A percentile compares a stretch with the other conserved stretches of the same genome.
phyloP scores from a whole-genome alignment of 2,113 vertebrate species.

The Hiodon alosoides region DNA sequence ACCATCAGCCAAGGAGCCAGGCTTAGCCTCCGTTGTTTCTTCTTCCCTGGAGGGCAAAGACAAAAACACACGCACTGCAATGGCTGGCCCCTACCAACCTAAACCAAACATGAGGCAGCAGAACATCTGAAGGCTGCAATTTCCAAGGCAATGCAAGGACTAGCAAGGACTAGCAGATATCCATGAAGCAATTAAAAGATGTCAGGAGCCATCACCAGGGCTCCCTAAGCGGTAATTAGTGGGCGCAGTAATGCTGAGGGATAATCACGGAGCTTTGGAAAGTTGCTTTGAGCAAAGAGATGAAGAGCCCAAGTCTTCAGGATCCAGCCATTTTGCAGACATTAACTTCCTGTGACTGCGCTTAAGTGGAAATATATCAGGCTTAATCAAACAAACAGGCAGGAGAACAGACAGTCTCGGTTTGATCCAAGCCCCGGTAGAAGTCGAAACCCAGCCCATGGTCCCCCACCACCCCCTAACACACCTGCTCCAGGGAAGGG shows the following conservation, averaged over 20 bases:
- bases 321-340: not conserved
- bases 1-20: not conserved
- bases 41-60: not conserved
- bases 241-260: not conserved
- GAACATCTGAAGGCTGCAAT: not conserved
- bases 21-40: too few relatives aligned
- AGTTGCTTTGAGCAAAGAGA: not conserved
- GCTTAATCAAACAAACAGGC: not conserved
- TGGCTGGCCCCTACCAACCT: not conserved
- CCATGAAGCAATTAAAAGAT: conserved; percentile 20
- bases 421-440: not conserved
- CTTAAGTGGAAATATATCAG: not conserved
- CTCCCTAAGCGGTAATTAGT: conserved; percentile 9
- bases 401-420: not conserved
- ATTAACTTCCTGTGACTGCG: conserved; percentile 9
- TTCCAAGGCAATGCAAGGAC: not conserved
- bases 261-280: not conserved
- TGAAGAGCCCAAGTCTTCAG: not conserved
- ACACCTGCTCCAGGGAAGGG: too few relatives aligned
- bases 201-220: conserved; percentile 9
- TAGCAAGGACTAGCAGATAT: not conserved
- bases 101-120: not conserved
- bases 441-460: too few relatives aligned
- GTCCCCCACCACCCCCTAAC: too few relatives aligned
- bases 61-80: not conserved